Base-by-base conservation (phyloP, 2,113 vertebrate genomes). In the Alouatta palliata region DNA sequence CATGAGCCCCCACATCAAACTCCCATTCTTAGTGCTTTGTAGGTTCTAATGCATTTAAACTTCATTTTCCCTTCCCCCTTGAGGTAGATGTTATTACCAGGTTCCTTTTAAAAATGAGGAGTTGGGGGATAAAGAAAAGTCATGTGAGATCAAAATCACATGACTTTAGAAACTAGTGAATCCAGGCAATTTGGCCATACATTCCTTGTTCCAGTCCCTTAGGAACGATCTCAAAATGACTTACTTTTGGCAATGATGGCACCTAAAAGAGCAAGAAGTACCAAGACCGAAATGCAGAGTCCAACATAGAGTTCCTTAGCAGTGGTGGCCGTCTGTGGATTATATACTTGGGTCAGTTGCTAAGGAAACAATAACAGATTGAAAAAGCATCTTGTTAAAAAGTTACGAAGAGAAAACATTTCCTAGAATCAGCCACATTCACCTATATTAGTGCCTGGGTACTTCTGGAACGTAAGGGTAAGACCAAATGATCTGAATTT, bases 231-330 rank as follows among this genome's bases (percentile, higher is more conserved):
- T 84, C 17, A 6, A 70, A 88, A 52, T 14, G 12, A 98, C 98
- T 98, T 89, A 98, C 98, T 82, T 92, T 86, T 96, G 25, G 58
- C 16, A 30, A 98, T 35, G 32, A 97, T 8, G 25, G 96, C 70
- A 66, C 79, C 52, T 90, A 98, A 64, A 77, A 98, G 2, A 54
- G 84, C 3, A 71, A 96, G 49, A 61, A 98, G 58, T 8, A 97
- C 1, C 0, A 23, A 64, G 6, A 9, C 87, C 66, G 64, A 82
- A 0, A 96, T 3, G 8, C 66, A 32, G 30, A 97, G 35, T 71
- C 94, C 96, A 7, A 98, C 23, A 47, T 96, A 98, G 0, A 98
- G 0, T 11, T 45, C 25, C 0, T 10, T 45, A 0, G 8, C 27
- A 76, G 8, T n/a, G 70, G 40, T 17, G 93, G 5, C 37, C 17